Evolutionary conservation across 2,888 invertebrate species (phyloP), one percentile per base, ranked within the genome.

Genomic region (Hecatera dysodea): DNA sequence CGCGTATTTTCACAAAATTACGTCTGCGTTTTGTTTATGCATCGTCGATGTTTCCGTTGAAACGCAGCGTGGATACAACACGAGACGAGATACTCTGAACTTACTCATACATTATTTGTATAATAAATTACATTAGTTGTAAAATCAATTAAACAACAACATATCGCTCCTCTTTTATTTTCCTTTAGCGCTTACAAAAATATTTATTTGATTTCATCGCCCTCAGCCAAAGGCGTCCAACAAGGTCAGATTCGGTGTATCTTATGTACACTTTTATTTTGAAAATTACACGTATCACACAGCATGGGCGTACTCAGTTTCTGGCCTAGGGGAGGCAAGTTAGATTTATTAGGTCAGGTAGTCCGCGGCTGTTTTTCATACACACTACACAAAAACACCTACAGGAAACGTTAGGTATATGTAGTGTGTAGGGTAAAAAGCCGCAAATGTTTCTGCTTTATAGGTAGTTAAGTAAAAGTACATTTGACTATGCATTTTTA

Each of bases 11-110:
- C 46, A 22, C n/a, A 3, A 0, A 46, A 11, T 46, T 11, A 17
- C 82, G 98, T 98, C 93, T 99, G 99, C 94, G 42, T 17, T 42
- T 8, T 2, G 27, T 27, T 27, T 39, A 27, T 19, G 19, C 22
- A 24, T 17, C n/a, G 7, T 12, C 36, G 11, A 8, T 4, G 11
- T 22, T 8, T 24, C 19, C 36, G 55, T 19, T 42, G 3, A 48
- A 7, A 48, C 11, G 39, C 12, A 15, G 3, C 12, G 39, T 39
- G 39, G n/a, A n/a, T n/a, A n/a, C n/a, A n/a, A n/a, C n/a, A n/a
- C n/a, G n/a, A n/a, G n/a, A 12, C 39, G 15, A 44, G 6, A 5
- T 19, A 44, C 19, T 15, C 12, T 44, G 19, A 44, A 44, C 19
- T 44, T 44, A 19, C 44, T 44, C 6, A 19, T 44, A 44, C 17